Conservation (phyloP, 2,888 invertebrate genomes). For the Cataglyphis livida region DNA sequence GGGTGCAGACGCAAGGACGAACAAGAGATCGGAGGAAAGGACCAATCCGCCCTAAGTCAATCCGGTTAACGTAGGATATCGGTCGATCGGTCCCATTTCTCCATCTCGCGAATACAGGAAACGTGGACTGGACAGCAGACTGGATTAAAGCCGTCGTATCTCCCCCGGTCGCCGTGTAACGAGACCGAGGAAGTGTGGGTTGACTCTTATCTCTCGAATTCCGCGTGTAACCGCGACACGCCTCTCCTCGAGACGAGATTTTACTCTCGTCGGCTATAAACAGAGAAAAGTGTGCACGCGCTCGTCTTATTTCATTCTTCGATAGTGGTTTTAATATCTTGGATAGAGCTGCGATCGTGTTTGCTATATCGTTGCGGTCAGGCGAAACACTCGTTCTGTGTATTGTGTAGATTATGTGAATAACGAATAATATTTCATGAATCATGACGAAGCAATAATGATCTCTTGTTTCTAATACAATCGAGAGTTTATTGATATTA, state of each 20-base stretch:
- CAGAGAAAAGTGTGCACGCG: not conserved
- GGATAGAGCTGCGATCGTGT: not conserved
- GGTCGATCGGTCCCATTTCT: not conserved
- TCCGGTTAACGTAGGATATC: not conserved
- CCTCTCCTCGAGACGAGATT: not conserved
- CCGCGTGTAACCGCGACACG: conserved; percentile 15
- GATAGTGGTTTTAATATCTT: conserved; percentile 24
- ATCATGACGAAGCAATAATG: not conserved
- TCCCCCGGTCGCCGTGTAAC: not conserved
- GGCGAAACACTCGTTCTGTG: not conserved
- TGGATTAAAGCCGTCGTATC: not conserved
- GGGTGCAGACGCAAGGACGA: conserved; percentile 63
- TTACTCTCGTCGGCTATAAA: not conserved
- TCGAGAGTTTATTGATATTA: conserved; percentile 4
- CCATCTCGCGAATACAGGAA: conserved; percentile 36
- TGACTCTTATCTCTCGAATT: conserved; percentile 25
- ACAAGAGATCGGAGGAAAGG: conserved; percentile 52
- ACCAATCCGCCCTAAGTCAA: conserved; percentile 32
- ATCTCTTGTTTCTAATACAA: not conserved
- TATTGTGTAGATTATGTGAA: not conserved
- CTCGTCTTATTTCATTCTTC: conserved; percentile 22
- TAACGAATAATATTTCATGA: not conserved
- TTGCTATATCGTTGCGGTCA: not conserved
- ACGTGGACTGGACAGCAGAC: not conserved
- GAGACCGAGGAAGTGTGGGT: conserved; percentile 29